A percentile compares a stretch with the other conserved stretches of the same genome.
These are phyloP conservation scores for Oreonectes daqikongensis DNA, from an alignment of 2,797 vertebrate genomes.

Conservation along the genomic window DNA sequence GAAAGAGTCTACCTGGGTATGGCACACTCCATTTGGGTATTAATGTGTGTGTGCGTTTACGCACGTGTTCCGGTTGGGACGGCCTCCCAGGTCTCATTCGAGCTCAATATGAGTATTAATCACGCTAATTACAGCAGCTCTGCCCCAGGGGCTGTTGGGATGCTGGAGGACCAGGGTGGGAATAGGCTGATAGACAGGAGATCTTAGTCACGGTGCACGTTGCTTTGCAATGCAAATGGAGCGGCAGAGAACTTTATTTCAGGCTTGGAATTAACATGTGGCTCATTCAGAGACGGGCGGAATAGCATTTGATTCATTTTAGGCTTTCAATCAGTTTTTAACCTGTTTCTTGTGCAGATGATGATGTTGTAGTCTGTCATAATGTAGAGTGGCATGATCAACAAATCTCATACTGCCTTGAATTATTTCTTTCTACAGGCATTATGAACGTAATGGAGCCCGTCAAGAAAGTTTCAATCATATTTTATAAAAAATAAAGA, in stretches of 20 bases:
- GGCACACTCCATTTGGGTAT: not conserved
- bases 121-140: slow-evolving; percentile 44
- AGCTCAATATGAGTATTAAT: slow-evolving; percentile 46
- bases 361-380: not conserved
- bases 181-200: slow-evolving; percentile 38
- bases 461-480: too few relatives aligned
- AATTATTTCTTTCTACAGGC: not conserved
- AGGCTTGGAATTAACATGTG: slow-evolving; percentile 20
- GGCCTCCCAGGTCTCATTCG: slow-evolving; percentile 43
- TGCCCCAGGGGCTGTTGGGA: slow-evolving; percentile 36
- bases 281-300: slow-evolving; percentile 6
- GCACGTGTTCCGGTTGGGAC: slow-evolving; percentile 1
- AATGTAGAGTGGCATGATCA: not conserved
- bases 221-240: slow-evolving; percentile 39
- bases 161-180: slow-evolving; percentile 33
- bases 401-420: not conserved
- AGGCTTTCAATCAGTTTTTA: not conserved
- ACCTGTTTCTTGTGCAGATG: not conserved
- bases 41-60: not conserved
- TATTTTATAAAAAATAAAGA: not conserved
- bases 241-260: not conserved
- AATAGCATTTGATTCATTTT: not conserved
- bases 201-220: slow-evolving; percentile 16
- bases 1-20: slow-evolving; percentile 27
- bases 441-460: not conserved